Evolutionary conservation across 2,797 vertebrate species (phyloP), one percentile per base, ranked within the genome.

Genomic region (Iguana delicatissima): DNA sequence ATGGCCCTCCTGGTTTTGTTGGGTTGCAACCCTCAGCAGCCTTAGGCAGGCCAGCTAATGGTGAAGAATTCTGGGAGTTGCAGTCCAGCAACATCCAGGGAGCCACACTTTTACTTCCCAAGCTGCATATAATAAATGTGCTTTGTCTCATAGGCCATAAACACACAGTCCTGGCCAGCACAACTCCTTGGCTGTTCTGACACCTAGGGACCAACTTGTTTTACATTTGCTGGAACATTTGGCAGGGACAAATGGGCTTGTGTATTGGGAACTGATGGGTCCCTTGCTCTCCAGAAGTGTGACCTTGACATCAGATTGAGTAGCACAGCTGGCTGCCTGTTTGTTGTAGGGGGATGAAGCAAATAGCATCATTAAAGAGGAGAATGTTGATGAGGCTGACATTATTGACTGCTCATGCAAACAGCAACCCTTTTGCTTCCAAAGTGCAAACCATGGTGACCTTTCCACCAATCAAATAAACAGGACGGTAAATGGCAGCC

Each of bases 81-180:
- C 67, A 69, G 29, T 32, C 64, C 64, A 32, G 29, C 64, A 62
- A 62, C 6, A 62, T 62, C 59, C 59, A 62, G 59, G 24, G 2
- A 69, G 26, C 26, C 26, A 32, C 67, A 69, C 1, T 69, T 69
- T 69, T 69, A 32, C 8, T 10, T 9, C 29, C 9, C 67, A 29
- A 29, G 32, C 26, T 29, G 32, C 50, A 38, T 38, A 46, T 13
- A 26, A 38, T 24, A 84, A 4, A 50, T 57, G 7, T 76, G 18
- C 0, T 35, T 77, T 89, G 87, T 91, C 93, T 92, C 74, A 89
- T 84, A 86, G 50, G 80, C 46, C 79, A 20, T 91, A 92, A 86
- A 85, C 62, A 84, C 83, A 16, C 77, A 18, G 50, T 57, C 73
- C 55, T 77, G 55, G 55, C 1, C 80, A 82, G 89, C 79, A 89